Base-by-base conservation (phyloP, 2,797 vertebrate genomes). In the Nothura maculosa region DNA sequence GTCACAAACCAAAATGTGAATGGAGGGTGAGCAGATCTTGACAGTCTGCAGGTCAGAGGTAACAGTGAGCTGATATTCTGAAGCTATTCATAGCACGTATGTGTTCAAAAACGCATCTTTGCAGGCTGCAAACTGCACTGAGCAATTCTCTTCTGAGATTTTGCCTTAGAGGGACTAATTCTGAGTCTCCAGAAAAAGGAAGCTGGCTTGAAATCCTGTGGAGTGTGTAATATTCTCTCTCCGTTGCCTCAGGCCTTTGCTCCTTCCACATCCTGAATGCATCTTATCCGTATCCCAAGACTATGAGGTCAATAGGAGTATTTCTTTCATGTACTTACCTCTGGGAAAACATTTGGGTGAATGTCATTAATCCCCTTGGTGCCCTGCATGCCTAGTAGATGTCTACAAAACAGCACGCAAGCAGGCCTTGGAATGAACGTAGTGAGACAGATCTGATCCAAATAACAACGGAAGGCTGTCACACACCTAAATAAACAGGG, bases 401-500 rank as follows among this genome's bases (percentile, higher is more conserved):
- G 72, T 93, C 91, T 95, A 92, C 85, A 96, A 94, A 95, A 88
- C 91, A 96, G 82, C 81, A 90, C 2, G 10, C 80, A 96, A 60
- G 92, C 85, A 78, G 82, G 80, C 94, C 86, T 97, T 96, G 87
- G 96, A 97, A 94, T 64, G 92, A 90, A 94, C 55, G 72, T 70
- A 95, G 92, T 77, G 94, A 95, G 93, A 77, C 77, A 87, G 67
- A 83, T 96, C 87, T 88, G 93, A 72, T 96, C 93, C 94, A 95
- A 94, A 70, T 93, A 97, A 95, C 95, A 95, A 95, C 10, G 57
- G 95, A 97, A 94, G 96, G 89, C 77, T 86, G 89, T 96, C 93
- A 95, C 90, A 81, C 97, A 98, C 96, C 97, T 97, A 97, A 97
- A 96, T 95, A 97, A 98, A 97, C 95, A 97, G 42, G 40, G 10